These are phyloP conservation scores for Falco concolor DNA, from an alignment of 2,797 vertebrate species.

Conservation along the genomic window DNA sequence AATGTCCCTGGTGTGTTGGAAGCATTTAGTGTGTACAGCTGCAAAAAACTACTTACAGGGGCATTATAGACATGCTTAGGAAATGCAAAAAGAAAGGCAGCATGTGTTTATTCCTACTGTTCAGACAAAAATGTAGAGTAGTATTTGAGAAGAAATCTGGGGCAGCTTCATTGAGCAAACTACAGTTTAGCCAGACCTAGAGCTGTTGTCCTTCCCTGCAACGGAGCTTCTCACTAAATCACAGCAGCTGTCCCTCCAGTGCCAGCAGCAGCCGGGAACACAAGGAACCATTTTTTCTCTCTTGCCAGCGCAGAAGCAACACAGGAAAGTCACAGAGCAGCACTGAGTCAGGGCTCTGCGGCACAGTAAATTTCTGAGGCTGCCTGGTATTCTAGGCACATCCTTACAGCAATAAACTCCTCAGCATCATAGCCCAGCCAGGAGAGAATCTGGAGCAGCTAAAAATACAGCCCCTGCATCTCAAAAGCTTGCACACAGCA, in stretches of 20 bases:
- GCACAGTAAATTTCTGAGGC: conserved; percentile 63
- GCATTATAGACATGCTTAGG: not conserved
- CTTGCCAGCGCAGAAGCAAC: not conserved
- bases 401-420: conserved; percentile 64
- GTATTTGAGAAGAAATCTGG: not conserved
- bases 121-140: not conserved
- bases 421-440: conserved; percentile 60
- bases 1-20: not conserved
- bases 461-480: conserved; percentile 68
- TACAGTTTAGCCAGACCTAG: not conserved
- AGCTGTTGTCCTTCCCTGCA: not conserved
- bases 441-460: conserved; percentile 67
- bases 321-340: conserved; percentile 36
- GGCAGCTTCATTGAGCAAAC: not conserved
- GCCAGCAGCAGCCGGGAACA: not conserved
- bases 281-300: conserved; percentile 45
- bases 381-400: conserved; percentile 67
- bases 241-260: conserved; percentile 6
- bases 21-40: not conserved
- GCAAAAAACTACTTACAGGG: not conserved
- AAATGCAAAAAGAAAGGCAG: not conserved
- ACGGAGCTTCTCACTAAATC: conserved; percentile 26
- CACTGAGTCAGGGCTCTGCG: conserved; percentile 57
- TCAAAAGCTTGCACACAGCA: conserved; percentile 27
- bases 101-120: not conserved